A percentile compares a stretch with the other conserved stretches of the same genome.
phyloP scores from a whole-genome alignment of 1,140 invertebrate species.

The Solen grandis region DNA sequence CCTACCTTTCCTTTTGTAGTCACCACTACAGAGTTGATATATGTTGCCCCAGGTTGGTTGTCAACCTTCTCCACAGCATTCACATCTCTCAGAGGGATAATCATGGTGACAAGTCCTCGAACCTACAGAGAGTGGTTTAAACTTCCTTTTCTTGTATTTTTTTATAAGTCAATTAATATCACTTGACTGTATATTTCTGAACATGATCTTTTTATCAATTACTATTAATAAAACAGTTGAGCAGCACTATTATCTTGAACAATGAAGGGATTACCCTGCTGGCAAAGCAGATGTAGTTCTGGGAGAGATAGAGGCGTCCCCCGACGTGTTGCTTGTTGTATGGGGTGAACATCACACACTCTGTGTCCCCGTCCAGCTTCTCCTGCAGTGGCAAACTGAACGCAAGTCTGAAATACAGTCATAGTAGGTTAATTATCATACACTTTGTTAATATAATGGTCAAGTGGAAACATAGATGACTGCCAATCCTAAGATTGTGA shows the following conservation, averaged over 20 bases:
- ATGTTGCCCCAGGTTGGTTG: constrained; percentile 81
- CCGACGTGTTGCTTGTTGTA: constrained; percentile 94
- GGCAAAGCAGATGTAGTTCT: constrained; percentile 97
- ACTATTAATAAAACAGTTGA: too few species aligned
- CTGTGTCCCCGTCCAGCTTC: constrained; percentile 95
- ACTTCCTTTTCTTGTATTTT: too few species aligned
- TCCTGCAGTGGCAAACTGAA: constrained; percentile 93
- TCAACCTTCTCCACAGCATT: constrained; percentile 88
- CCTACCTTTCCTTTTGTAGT: constrained; percentile 87
- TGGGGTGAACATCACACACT: constrained; percentile 96
- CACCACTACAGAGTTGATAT: constrained; percentile 92
- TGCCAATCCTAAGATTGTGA: too few species aligned
- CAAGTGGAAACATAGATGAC: too few species aligned
- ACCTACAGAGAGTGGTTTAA: too few species aligned
- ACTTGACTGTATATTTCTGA: too few species aligned
- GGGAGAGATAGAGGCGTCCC: constrained; percentile 95
- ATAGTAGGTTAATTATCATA: too few species aligned
- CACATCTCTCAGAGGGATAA: constrained; percentile 93
- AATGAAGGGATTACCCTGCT: constrained; percentile 96
- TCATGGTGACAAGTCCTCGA: constrained; percentile 90
- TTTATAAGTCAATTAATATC: too few species aligned
- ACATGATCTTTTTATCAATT: too few species aligned
- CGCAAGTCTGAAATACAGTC: constrained; percentile 85
- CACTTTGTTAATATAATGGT: too few species aligned
- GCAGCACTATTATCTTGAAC: too few species aligned